Evolutionary conservation across 2,113 vertebrate genomes (phyloP), one percentile per base, ranked within the genome.

Genomic region (Phyllostomus discolor): DNA sequence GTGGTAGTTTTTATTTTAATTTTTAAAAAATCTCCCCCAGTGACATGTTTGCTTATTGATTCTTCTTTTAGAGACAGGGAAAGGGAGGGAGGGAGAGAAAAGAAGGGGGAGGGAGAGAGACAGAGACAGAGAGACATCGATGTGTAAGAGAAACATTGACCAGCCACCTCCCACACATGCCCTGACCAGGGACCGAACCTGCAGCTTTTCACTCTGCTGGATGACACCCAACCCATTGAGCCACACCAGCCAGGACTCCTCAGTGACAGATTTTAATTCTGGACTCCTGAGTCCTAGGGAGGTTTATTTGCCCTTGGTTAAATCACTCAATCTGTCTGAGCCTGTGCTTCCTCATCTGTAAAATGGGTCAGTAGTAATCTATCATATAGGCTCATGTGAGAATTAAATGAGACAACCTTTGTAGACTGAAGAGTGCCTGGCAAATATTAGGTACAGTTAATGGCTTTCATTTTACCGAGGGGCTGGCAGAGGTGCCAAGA

Each of bases 331-430:
- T 79, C 35, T n/a, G 46, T 54, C 46, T 48, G 24, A 41, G 33
- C 10, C 17, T 80, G 75, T 81, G 35, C n/a, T 46, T 54, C 38
- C 38, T 38, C 14, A 52, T 57, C 16, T 94, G 26, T 83, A 38
- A 86, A 93, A 87, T 33, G 46, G 6, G 35, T 24, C 52, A 17
- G 20, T 50, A 43, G 43, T 26, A 12, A 82, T 17, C 52, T 41
- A 6, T 11, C 19, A 0, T 15, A 11, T 1, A 10, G 33, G 19
- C 6, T 93, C 35, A 4, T 0, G 0, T 41, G n/a, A 62, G 46
- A 59, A 81, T 84, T 54, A 84, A 75, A 33, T 50, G 57, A 75
- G 43, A 35, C 22, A 15, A 9, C 64, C 31, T 88, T 69, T 57
- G 19, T 67, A 73, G 52, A 43, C 79, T 1, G 81, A 31, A 35